Conservation (phyloP, 2,797 vertebrate genomes). For the Melanogrammus aeglefinus region DNA sequence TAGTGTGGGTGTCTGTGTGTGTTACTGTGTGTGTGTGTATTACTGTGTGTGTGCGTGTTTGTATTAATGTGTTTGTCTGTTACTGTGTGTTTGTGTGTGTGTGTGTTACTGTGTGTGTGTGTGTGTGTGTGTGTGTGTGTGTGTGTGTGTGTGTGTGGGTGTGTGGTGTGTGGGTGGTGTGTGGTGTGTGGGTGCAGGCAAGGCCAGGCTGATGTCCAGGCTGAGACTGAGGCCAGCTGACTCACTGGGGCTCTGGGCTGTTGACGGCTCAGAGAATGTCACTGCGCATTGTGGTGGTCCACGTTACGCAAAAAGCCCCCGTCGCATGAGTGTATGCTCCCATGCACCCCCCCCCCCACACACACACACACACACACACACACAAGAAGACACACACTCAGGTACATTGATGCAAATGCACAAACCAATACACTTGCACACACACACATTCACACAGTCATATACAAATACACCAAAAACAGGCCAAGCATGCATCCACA, state of each 20-base stretch:
- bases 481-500: neutral
- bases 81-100: too few relatives aligned
- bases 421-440: constrained; percentile 4
- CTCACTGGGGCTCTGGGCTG: constrained; percentile 57
- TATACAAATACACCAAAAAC: constrained; percentile 18
- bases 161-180: neutral
- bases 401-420: neutral
- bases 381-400: neutral
- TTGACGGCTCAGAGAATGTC: constrained; percentile 63
- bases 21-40: too few relatives aligned
- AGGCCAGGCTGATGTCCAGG: constrained; percentile 35
- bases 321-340: constrained; percentile 7
- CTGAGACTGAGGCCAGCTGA: constrained; percentile 53
- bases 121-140: too few relatives aligned
- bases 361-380: neutral
- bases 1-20: too few relatives aligned
- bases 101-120: too few relatives aligned
- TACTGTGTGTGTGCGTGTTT: too few relatives aligned
- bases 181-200: neutral
- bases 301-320: neutral
- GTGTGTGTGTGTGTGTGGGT: too few relatives aligned
- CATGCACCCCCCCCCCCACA: constrained; percentile 4
- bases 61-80: too few relatives aligned
- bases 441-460: constrained; percentile 13
- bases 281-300: constrained; percentile 56